Evolutionary conservation across 2,888 invertebrate species (phyloP).

Genomic region (Minunthozetes semirufus): DNA sequence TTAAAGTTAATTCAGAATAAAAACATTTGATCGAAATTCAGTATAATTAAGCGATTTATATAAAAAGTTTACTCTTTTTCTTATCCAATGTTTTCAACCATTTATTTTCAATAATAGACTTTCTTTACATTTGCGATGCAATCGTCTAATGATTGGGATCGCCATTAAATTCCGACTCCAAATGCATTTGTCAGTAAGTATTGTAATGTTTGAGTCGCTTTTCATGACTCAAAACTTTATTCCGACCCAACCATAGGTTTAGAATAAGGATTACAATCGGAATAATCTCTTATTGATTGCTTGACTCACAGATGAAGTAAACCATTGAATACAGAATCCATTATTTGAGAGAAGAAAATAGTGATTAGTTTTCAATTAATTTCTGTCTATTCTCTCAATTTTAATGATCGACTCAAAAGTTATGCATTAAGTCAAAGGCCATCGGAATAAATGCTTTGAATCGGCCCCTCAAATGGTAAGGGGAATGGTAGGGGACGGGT

Average conservation of each 20-base stretch:
- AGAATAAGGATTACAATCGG: not conserved
- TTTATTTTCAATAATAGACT: constrained; percentile 8
- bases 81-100: not conserved
- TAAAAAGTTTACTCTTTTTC: not conserved
- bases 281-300: constrained; percentile 17
- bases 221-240: not conserved
- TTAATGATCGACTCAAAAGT: no score
- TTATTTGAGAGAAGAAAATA: not conserved
- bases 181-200: constrained; percentile 18
- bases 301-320: not conserved
- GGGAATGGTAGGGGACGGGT: no score
- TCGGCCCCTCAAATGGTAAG: no score
- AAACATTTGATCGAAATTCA: not conserved
- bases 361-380: not conserved
- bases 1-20: not conserved
- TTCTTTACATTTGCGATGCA: not conserved
- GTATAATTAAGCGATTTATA: constrained; percentile 1
- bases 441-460: no score
- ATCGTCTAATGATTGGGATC: constrained; percentile 1
- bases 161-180: not conserved
- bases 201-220: not conserved
- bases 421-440: no score
- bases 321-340: not conserved
- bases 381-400: no score
- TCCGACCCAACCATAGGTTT: not conserved